Percentiles rank a stretch among this genome's conserved stretches.
Conservation (phyloP, 2,113 vertebrate species). For the Myanophis thanlyinensis region DNA sequence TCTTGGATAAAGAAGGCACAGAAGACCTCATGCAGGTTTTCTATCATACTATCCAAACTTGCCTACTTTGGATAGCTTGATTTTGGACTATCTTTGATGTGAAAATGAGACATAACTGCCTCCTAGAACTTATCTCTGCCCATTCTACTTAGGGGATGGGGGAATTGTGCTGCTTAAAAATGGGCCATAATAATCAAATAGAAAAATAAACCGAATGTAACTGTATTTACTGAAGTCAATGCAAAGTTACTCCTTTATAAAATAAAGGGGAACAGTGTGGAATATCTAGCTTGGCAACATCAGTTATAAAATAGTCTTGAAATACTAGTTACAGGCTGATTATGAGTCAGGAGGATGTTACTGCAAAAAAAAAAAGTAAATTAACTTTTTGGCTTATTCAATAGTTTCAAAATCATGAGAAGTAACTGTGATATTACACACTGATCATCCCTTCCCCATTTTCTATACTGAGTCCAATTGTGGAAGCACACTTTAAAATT, state of each 20-base stretch:
- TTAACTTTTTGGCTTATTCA: background rate
- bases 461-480: background rate
- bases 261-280: background rate
- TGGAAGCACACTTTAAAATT: background rate
- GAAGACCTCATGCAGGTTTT: background rate
- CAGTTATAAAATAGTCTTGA: background rate
- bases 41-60: background rate
- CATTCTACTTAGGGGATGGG: background rate
- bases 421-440: background rate
- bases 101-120: background rate
- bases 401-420: background rate
- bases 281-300: background rate
- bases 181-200: background rate
- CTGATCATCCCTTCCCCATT: background rate
- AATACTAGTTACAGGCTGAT: background rate
- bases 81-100: background rate
- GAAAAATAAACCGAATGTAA: background rate
- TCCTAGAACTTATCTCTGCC: background rate
- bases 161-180: background rate
- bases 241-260: background rate
- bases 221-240: background rate
- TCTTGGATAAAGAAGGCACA: background rate
- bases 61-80: background rate
- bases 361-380: background rate
- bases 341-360: background rate